Evolutionary conservation across 2,113 vertebrate species (phyloP).

Genomic region (Cathartes aura): DNA sequence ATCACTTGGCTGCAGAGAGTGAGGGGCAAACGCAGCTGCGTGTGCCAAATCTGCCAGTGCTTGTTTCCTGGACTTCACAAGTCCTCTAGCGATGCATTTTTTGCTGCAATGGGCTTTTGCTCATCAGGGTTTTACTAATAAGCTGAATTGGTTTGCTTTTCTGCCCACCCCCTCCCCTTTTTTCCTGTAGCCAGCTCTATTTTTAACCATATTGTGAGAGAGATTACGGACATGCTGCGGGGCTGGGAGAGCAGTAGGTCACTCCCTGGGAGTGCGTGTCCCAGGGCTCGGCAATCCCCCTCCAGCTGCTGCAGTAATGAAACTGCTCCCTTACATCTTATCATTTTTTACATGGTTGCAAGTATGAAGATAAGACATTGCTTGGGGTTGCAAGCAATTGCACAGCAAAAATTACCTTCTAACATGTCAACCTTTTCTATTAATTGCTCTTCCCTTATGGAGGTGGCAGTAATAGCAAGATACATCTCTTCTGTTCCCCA

Average conservation of each 20-base stretch:
- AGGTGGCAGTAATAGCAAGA: background rate
- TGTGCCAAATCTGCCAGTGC: background rate
- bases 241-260: background rate
- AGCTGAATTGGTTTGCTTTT: background rate
- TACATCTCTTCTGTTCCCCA: background rate
- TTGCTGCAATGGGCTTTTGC: background rate
- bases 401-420: background rate
- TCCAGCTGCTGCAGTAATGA: background rate
- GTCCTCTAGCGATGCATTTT: background rate
- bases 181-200: background rate
- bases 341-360: background rate
- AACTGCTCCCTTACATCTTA: background rate
- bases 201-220: background rate
- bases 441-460: background rate
- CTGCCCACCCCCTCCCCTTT: background rate
- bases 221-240: accelerated
- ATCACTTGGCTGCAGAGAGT: accelerated
- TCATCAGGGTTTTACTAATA: background rate
- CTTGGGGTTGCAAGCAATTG: background rate
- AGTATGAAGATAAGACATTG: background rate
- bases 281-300: background rate
- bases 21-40: accelerated
- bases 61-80: background rate
- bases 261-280: background rate
- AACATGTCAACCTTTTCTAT: background rate